phyloP scores from a whole-genome alignment of 1,140 invertebrate species.

The Cherax destructor region DNA sequence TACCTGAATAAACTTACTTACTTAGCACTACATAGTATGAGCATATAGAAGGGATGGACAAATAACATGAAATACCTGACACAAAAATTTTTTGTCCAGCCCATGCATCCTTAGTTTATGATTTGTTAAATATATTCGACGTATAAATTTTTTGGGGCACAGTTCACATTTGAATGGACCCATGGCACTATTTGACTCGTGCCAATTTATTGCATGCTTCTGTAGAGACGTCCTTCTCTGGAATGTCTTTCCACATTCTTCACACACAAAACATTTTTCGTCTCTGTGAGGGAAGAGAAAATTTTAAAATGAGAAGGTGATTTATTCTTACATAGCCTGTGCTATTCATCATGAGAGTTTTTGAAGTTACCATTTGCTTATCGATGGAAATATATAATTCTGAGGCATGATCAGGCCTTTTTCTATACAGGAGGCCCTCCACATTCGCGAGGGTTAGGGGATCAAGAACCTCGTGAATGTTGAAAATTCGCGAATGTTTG shows the following conservation, averaged over 20 bases:
- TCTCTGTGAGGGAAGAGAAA: constrained; percentile 63
- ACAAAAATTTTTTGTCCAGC: constrained; percentile 72
- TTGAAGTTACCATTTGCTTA: no score
- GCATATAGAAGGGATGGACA: no score
- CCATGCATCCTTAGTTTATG: constrained; percentile 73
- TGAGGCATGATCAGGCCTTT: no score
- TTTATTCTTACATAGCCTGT: no score
- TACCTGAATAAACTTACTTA: no score
- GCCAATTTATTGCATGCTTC: constrained; percentile 73
- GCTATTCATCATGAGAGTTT: no score
- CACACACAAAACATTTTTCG: constrained; percentile 73
- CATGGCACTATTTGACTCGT: constrained; percentile 70
- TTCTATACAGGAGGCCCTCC: no score
- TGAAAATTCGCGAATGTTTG: no score
- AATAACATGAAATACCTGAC: constrained; percentile 70
- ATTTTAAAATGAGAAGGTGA: neutral
- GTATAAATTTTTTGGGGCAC: constrained; percentile 72
- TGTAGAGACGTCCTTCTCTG: constrained; percentile 72
- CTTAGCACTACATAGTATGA: no score
- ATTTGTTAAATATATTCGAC: constrained; percentile 73
- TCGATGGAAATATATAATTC: no score
- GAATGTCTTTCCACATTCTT: constrained; percentile 73
- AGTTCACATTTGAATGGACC: constrained; percentile 72
- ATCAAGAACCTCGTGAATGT: no score
- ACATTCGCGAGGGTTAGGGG: no score